phyloP scores from a whole-genome alignment of 1,140 invertebrate species.

The Hypothenemus hampei region DNA sequence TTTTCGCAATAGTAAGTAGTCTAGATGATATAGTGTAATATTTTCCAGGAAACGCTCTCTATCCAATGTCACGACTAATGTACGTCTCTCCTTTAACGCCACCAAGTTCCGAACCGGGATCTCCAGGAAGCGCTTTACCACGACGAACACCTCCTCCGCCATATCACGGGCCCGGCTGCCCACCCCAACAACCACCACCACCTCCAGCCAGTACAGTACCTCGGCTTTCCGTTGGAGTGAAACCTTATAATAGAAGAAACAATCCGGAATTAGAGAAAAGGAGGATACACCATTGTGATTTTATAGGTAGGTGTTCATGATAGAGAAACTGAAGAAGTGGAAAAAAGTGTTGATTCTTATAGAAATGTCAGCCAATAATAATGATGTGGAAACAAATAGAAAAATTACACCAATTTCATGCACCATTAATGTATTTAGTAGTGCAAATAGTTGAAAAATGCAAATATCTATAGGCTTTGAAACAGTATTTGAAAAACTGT shows the following conservation, averaged over 20 bases:
- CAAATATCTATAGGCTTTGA: no score
- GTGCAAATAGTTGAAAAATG: no score
- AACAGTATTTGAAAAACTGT: no score
- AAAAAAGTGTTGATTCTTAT: background rate
- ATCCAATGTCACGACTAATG: constrained; percentile 54
- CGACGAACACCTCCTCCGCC: constrained; percentile 59
- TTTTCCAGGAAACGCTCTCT: constrained; percentile 40
- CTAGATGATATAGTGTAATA: background rate
- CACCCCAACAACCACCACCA: constrained; percentile 45
- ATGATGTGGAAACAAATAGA: background rate
- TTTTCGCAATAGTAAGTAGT: background rate
- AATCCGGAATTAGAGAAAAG: constrained; percentile 94
- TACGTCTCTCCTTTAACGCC: constrained; percentile 76
- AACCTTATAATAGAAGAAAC: constrained; percentile 83
- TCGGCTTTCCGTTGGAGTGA: constrained; percentile 40
- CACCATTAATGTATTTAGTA: background rate
- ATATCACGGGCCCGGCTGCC: constrained; percentile 52
- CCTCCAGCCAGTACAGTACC: constrained; percentile 35
- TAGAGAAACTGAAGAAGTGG: background rate
- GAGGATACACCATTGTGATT: constrained; percentile 92
- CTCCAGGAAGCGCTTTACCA: constrained; percentile 57
- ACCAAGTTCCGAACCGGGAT: constrained; percentile 76
- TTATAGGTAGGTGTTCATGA: constrained; percentile 66
- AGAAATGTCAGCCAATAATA: constrained; percentile 7
- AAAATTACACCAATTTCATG: constrained; percentile 5